phyloP scores from a whole-genome alignment of 2,113 vertebrate species.

The Clarias magur region DNA sequence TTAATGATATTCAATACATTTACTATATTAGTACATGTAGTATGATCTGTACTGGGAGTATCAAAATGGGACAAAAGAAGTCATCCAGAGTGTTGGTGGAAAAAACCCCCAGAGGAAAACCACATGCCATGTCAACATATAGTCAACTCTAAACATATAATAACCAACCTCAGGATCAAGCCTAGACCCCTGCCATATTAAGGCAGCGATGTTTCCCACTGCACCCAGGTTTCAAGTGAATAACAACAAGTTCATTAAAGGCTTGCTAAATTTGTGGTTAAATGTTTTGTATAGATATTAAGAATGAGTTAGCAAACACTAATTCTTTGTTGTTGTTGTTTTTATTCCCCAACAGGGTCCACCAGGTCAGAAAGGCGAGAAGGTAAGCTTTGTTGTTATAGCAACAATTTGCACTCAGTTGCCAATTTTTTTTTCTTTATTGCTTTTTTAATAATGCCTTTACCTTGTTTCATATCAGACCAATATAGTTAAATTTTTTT shows the following conservation, averaged over 20 bases:
- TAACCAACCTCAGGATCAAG: not conserved
- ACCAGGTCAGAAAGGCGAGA: conserved; percentile 91
- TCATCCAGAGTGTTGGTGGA: not conserved
- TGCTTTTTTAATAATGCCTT: not conserved
- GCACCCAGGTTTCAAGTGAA: not conserved
- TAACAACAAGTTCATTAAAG: not conserved
- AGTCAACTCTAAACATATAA: not conserved
- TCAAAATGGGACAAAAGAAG: not conserved
- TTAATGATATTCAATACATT: not conserved
- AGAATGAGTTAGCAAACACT: not conserved
- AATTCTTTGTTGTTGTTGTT: not conserved
- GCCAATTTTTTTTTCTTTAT: not conserved
- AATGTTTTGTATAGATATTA: not conserved
- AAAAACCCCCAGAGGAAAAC: not conserved
- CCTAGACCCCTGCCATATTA: not conserved
- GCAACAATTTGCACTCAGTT: not conserved
- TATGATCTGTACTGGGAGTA: not conserved
- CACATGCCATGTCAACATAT: not conserved
- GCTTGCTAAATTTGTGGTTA: not conserved
- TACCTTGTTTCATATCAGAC: conserved; percentile 45
- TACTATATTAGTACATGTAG: not conserved
- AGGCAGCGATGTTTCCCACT: not conserved
- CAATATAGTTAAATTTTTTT: conserved; percentile 43
- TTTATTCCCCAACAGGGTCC: conserved; percentile 77
- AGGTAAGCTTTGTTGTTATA: conserved; percentile 78